phyloP scores from a whole-genome alignment of 2,888 invertebrate species.

The Eupithecia subumbrata region DNA sequence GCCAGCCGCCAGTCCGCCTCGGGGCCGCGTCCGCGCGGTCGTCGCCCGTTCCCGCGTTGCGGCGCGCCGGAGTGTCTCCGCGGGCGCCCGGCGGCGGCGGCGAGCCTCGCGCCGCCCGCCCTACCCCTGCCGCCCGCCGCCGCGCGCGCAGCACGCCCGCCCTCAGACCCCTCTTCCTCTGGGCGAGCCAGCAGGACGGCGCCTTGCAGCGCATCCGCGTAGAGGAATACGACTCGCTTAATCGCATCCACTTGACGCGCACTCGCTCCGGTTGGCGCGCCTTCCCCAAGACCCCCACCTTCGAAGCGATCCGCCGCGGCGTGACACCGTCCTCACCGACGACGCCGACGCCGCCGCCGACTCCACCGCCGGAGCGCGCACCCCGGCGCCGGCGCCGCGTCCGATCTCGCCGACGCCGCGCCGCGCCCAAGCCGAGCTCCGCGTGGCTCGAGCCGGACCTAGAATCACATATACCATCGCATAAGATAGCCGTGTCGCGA shows the following conservation, averaged over 20 bases:
- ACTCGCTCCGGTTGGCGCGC: slow-evolving; percentile 92
- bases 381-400: slow-evolving; percentile 47
- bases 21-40: slow-evolving; percentile 82
- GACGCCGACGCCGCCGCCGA: slow-evolving; percentile 55
- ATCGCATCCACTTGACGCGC: slow-evolving; percentile 92
- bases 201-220: slow-evolving; percentile 92
- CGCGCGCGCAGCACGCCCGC: slow-evolving; percentile 71
- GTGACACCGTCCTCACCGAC: slow-evolving; percentile 53
- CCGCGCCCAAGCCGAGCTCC: slow-evolving; percentile 51
- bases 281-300: slow-evolving; percentile 89
- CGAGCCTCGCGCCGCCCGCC: slow-evolving; percentile 81
- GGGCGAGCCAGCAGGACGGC: slow-evolving; percentile 92
- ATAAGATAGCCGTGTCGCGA: slow-evolving; percentile 83
- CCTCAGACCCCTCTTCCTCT: slow-evolving; percentile 93
- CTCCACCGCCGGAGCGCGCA: slow-evolving; percentile 48
- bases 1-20: slow-evolving; percentile 74
- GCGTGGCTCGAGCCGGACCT: slow-evolving; percentile 80
- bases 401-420: slow-evolving; percentile 50
- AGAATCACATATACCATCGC: slow-evolving; percentile 85
- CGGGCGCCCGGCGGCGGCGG: slow-evolving; percentile 80
- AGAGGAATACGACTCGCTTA: slow-evolving; percentile 94
- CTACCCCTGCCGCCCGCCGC: slow-evolving; percentile 82
- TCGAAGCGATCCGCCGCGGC: slow-evolving; percentile 74
- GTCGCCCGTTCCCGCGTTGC: slow-evolving; percentile 75
- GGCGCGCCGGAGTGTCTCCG: slow-evolving; percentile 79